Evolutionary conservation across 2,113 vertebrate species (phyloP).

Genomic region (Hippocampus guttulatus): DNA sequence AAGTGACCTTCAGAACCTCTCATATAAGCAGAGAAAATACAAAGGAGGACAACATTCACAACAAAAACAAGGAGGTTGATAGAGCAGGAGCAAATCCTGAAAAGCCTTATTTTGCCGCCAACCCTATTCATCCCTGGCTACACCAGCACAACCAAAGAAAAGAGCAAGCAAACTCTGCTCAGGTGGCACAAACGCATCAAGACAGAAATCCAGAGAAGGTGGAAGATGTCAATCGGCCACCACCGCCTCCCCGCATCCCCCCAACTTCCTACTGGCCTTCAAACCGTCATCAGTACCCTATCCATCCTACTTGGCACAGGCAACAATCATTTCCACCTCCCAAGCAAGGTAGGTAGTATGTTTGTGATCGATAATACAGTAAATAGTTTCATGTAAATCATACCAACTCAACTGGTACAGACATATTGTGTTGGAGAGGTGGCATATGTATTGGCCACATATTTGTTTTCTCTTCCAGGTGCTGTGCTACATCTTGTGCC

Average conservation of each 20-base stretch:
- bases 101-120: conserved; percentile 34
- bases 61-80: conserved; percentile 10
- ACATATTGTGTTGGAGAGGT: background rate
- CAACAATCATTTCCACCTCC: conserved; percentile 40
- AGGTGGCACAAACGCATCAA: conserved; percentile 15
- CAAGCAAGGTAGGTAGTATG: conserved; percentile 45
- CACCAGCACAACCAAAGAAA: conserved; percentile 44
- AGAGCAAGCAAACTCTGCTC: conserved; percentile 30
- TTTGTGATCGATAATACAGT: background rate
- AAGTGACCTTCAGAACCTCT: conserved; percentile 15
- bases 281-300: conserved; percentile 33
- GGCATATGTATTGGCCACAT: background rate
- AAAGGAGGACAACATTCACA: conserved; percentile 16
- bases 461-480: conserved; percentile 20
- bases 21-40: conserved; percentile 23
- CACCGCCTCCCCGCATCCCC: conserved; percentile 35
- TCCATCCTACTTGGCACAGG: conserved; percentile 44
- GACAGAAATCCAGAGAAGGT: conserved; percentile 22
- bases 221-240: conserved; percentile 16
- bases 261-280: conserved; percentile 52
- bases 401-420: background rate
- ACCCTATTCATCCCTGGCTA: conserved; percentile 64
- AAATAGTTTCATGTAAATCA: background rate
- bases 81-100: conserved; percentile 38
- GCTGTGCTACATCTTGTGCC: conserved; percentile 37